Evolutionary conservation across 92 coral and sea anemone species (phyloP), one percentile per base, ranked within the genome.

Genomic region (Palythoa grandis): DNA sequence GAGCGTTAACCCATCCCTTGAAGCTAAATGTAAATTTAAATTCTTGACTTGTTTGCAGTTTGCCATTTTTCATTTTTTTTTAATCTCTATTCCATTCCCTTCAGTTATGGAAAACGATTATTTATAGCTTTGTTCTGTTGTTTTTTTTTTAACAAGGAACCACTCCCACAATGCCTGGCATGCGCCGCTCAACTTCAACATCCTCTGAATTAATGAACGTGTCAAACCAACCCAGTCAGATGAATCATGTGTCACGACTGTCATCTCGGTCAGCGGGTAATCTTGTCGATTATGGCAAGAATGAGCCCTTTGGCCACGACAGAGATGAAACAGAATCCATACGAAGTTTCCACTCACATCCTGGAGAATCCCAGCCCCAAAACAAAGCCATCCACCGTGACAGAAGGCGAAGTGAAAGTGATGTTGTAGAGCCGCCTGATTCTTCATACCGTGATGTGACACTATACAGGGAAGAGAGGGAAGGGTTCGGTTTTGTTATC

Each of bases 401-500:
- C 84, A 74, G 98, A 43, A 86, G 95, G 25, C 89, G 93, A 17
- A 94, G 98, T 70, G 98, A 94, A 87, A 89, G 96, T 50, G 98
- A 92, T 82, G 83, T 78, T 54, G 25, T 67, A 70, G 95, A 92
- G 71, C 90, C 94, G 24, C 92, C 91, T 40, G 90, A 86, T 72
- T 92, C 94, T 66, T 77, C 83, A 61, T 87, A 83, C 37, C 90
- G 87, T 16, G 98, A 97, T 15, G 82, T 97, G 11, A 88, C 90
- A 4, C 88, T 97, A 73, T 82, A 90, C 40, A 88, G 97, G 71
- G 95, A 88, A 57, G 94, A 93, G 15, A 78, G 87, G 66, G 99
- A 97, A 79, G 95, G 97, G 9, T 97, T 97, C 87, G 99, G 99
- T 23, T 97, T 97, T 77, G 99, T 97, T 5, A 95, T 97, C 76